Conservation (phyloP, 1,140 invertebrate species). For the Brevipalpus yothersi region DNA sequence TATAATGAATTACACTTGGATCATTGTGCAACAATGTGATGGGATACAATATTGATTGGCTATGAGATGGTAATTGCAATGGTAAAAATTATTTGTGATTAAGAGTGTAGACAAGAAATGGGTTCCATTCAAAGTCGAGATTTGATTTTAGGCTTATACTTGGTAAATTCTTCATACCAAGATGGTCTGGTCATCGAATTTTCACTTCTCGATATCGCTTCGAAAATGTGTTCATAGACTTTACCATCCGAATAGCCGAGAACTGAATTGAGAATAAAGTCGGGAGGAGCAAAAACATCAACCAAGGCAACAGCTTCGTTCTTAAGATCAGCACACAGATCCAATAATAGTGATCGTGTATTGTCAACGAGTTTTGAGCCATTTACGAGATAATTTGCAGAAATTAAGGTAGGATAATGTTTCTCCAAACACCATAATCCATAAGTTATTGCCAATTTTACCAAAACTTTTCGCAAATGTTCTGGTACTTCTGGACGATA, state of each 20-base stretch:
- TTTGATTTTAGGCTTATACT: neutral
- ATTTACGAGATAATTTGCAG: constrained; percentile 15
- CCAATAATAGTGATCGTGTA: constrained; percentile 29
- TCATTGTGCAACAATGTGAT: too few relatives aligned
- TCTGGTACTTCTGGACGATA: neutral
- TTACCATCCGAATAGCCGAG: constrained; percentile 38
- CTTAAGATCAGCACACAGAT: constrained; percentile 33
- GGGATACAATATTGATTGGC: too few relatives aligned
- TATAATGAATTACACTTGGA: too few relatives aligned
- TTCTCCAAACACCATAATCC: constrained; percentile 15
- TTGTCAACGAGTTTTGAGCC: constrained; percentile 21
- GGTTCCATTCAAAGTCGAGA: neutral
- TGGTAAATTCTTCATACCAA: constrained; percentile 10
- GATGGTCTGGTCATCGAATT: constrained; percentile 6
- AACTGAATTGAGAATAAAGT: constrained; percentile 55
- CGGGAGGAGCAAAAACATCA: constrained; percentile 64
- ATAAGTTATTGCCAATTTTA: constrained; percentile 11
- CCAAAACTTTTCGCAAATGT: constrained; percentile 5
- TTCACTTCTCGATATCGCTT: constrained; percentile 9
- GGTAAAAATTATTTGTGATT: too few relatives aligned
- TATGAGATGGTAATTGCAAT: too few relatives aligned
- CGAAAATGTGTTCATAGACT: constrained; percentile 13
- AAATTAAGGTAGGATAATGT: constrained; percentile 7
- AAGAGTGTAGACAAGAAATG: too few relatives aligned
- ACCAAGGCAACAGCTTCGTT: constrained; percentile 47